Conservation (phyloP, 2,113 vertebrate genomes). For the Nyctibius bracteatus region DNA sequence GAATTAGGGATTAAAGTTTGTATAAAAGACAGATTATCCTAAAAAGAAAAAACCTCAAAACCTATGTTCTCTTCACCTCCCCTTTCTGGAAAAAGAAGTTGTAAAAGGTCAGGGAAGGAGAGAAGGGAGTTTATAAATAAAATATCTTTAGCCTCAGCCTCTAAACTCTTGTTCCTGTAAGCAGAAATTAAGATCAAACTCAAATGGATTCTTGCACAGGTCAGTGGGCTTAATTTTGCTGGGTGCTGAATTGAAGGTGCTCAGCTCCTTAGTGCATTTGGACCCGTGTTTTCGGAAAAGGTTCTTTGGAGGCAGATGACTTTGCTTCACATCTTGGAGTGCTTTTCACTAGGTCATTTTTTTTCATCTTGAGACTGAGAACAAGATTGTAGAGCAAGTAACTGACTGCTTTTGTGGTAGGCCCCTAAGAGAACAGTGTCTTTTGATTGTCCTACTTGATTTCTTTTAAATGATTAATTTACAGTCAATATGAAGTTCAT, state of each 20-base stretch:
- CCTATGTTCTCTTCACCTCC: background rate
- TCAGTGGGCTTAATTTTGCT: background rate
- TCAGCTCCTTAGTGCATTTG: background rate
- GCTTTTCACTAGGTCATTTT: background rate
- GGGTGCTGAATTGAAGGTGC: background rate
- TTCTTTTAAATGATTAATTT: background rate
- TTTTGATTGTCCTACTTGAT: background rate
- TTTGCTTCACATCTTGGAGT: background rate
- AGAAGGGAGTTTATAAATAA: slow-evolving; percentile 28
- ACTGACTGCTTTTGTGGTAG: background rate
- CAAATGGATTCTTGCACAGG: background rate
- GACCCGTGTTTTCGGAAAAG: background rate
- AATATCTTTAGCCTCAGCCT: background rate
- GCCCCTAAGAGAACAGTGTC: background rate
- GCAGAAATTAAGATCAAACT: slow-evolving; percentile 9
- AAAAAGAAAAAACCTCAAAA: background rate
- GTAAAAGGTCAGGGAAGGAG: background rate
- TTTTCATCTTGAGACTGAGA: background rate
- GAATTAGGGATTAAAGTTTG: slow-evolving; percentile 59
- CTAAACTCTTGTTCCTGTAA: background rate
- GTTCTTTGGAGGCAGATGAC: background rate
- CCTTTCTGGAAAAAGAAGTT: background rate
- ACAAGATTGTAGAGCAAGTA: background rate
- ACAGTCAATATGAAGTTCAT: background rate
- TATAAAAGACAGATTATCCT: slow-evolving; percentile 45